Evolutionary conservation across 2,797 vertebrate genomes (phyloP).

Genomic region (Zenarchopterus dispar): DNA sequence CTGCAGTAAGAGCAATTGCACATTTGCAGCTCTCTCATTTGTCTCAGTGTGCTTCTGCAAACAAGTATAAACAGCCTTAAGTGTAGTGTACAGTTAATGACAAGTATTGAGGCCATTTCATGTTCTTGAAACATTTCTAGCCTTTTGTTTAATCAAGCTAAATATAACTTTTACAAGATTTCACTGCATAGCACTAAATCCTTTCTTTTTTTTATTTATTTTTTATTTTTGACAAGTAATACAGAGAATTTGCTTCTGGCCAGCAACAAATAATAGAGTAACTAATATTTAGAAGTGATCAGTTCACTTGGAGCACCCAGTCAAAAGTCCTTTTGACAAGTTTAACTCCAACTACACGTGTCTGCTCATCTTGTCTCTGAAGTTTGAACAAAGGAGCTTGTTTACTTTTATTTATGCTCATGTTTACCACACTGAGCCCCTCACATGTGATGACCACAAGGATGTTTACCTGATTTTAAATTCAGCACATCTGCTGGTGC

Average conservation of each 20-base stretch:
- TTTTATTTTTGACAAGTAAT: not conserved
- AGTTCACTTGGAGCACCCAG: conserved; percentile 13
- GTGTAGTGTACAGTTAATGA: conserved; percentile 1
- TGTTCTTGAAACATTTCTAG: not conserved
- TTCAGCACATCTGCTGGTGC: conserved; percentile 52
- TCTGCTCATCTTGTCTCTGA: conserved; percentile 22
- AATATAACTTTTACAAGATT: not conserved
- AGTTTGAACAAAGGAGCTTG: conserved; percentile 22
- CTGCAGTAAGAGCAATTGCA: too few species aligned
- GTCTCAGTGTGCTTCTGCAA: too few species aligned
- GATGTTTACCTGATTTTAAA: conserved; percentile 55
- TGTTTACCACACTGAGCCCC: conserved; percentile 13
- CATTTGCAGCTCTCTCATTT: too few species aligned
- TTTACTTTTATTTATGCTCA: conserved; percentile 40
- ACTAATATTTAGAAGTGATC: conserved; percentile 8
- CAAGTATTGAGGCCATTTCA: not conserved
- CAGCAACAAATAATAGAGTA: not conserved
- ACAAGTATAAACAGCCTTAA: too few species aligned
- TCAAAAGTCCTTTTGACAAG: conserved; percentile 16
- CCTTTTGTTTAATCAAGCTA: not conserved
- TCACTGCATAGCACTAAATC: conserved; percentile 13
- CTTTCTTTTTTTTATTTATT: conserved; percentile 12
- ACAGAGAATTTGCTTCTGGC: conserved; percentile 1
- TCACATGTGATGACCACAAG: conserved; percentile 33
- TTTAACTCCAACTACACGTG: conserved; percentile 32